Conservation (phyloP, 2,113 vertebrate genomes). For the Pseudois nayaur region DNA sequence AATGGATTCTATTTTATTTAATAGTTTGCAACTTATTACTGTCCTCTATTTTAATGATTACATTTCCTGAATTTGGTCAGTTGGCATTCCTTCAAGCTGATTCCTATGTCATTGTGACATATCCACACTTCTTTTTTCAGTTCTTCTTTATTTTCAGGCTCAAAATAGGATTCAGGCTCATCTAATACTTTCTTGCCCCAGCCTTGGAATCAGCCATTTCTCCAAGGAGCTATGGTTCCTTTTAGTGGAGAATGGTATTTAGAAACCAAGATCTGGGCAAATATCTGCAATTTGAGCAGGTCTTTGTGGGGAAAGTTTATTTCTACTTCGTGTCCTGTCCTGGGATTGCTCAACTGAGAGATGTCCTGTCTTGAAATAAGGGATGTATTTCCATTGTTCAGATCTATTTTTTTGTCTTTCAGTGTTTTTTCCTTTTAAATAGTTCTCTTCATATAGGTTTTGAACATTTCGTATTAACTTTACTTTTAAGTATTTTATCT, state of each 20-base stretch:
- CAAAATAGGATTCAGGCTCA: background rate
- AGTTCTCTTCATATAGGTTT: background rate
- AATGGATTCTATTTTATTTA: background rate
- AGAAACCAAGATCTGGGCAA: background rate
- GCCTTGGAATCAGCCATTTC: background rate
- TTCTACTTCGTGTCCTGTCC: background rate
- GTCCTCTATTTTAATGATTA: background rate
- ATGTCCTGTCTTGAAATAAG: background rate
- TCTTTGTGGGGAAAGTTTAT: background rate
- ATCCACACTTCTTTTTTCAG: background rate
- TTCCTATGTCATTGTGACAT: background rate
- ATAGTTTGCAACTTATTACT: background rate
- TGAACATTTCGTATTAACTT: background rate
- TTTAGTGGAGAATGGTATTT: background rate
- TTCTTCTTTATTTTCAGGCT: background rate
- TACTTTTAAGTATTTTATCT: background rate
- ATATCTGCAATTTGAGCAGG: background rate
- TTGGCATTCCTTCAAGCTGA: background rate
- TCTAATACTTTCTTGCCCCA: background rate
- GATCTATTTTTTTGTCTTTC: background rate
- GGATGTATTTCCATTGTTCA: background rate
- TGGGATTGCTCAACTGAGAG: background rate
- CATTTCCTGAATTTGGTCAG: background rate
- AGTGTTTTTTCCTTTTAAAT: background rate
- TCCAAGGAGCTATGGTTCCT: background rate